phyloP scores from a whole-genome alignment of 2,888 invertebrate genomes.

The Eudemis profundana region DNA sequence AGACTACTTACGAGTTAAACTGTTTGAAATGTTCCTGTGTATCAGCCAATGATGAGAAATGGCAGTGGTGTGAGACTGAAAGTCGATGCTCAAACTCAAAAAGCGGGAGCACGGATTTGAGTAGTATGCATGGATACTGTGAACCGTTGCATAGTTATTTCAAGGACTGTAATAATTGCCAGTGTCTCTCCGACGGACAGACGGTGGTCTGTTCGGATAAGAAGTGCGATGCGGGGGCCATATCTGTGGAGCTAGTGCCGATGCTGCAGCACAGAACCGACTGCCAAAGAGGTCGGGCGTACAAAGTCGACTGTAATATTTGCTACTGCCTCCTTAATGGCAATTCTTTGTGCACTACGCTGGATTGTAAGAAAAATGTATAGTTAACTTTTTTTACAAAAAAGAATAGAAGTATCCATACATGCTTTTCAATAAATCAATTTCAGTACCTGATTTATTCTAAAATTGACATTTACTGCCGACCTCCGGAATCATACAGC shows the following conservation, averaged over 20 bases:
- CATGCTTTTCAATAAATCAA: too few species aligned
- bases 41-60: constrained; percentile 49
- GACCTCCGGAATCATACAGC: too few species aligned
- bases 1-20: constrained; percentile 58
- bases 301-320: constrained; percentile 68
- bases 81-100: constrained; percentile 47
- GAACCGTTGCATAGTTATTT: constrained; percentile 65
- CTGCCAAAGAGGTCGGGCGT: constrained; percentile 65
- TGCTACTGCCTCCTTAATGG: constrained; percentile 72
- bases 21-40: constrained; percentile 67
- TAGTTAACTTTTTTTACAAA: constrained; percentile 21
- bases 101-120: constrained; percentile 43
- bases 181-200: constrained; percentile 66
- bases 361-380: constrained; percentile 54
- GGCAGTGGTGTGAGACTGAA: constrained; percentile 59
- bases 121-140: constrained; percentile 65
- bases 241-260: constrained; percentile 65
- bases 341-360: constrained; percentile 70
- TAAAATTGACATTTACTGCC: too few species aligned
- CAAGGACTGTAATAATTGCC: constrained; percentile 67
- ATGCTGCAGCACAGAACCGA: constrained; percentile 54
- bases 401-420: not conserved
- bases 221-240: constrained; percentile 50
- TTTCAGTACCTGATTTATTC: too few species aligned
- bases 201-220: constrained; percentile 61